These are phyloP conservation scores for Salvelinus sp. DNA, from an alignment of 2,113 vertebrate species.

Conservation along the genomic window DNA sequence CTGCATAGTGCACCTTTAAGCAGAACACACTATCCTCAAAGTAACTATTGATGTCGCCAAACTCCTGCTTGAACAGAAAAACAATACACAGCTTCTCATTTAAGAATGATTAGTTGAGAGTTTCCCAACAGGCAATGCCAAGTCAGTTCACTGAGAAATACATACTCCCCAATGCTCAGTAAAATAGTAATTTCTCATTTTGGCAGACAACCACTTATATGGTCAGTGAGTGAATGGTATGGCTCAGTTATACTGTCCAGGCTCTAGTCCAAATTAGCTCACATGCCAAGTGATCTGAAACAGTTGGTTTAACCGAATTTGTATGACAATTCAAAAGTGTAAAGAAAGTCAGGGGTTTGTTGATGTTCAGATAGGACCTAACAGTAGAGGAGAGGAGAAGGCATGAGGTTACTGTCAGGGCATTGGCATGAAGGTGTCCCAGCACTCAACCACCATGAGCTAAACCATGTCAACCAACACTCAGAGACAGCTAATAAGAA, in stretches of 20 bases:
- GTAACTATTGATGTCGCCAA: constrained; percentile 29
- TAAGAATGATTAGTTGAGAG: constrained; percentile 18
- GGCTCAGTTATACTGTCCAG: constrained; percentile 13
- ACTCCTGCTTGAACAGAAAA: constrained; percentile 22
- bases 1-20: not conserved
- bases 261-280: constrained; percentile 32
- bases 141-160: constrained; percentile 24
- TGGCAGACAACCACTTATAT: constrained; percentile 30
- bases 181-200: constrained; percentile 43
- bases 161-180: constrained; percentile 10
- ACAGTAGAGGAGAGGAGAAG: not conserved
- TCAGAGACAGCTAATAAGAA: constrained; percentile 58
- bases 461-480: constrained; percentile 61
- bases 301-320: constrained; percentile 34
- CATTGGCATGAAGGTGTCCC: constrained; percentile 33
- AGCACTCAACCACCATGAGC: constrained; percentile 35
- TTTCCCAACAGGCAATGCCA: constrained; percentile 37
- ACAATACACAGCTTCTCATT: constrained; percentile 33
- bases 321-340: constrained; percentile 37
- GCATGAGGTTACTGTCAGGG: constrained; percentile 35
- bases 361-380: constrained; percentile 23
- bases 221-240: constrained; percentile 22
- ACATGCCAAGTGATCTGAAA: constrained; percentile 30
- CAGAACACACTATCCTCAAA: constrained; percentile 18
- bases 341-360: constrained; percentile 42